phyloP scores from a whole-genome alignment of 2,113 vertebrate species.

The Theristicus caerulescens region DNA sequence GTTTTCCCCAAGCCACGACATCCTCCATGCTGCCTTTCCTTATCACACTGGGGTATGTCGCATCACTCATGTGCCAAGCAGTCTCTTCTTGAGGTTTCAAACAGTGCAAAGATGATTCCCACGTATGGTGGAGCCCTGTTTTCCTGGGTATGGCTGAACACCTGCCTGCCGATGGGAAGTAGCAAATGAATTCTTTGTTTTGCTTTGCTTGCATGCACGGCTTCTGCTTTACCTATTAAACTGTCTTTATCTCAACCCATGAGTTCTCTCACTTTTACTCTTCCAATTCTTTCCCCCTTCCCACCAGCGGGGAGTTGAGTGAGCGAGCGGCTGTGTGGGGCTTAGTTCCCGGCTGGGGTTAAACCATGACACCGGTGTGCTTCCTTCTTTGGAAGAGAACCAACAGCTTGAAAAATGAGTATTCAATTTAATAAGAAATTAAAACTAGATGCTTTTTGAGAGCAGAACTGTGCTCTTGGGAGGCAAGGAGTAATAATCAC shows the following conservation, averaged over 20 bases:
- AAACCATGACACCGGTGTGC: not conserved
- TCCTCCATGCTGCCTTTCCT: not conserved
- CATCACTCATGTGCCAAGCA: not conserved
- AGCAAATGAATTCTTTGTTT: too few relatives aligned
- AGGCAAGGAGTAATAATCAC: rapidly evolving
- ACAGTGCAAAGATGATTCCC: not conserved
- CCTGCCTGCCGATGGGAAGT: too few relatives aligned
- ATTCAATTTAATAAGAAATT: not conserved
- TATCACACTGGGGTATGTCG: rapidly evolving
- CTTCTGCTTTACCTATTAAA: too few relatives aligned
- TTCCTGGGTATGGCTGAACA: too few relatives aligned
- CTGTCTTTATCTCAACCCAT: too few relatives aligned
- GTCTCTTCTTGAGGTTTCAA: not conserved
- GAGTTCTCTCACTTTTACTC: too few relatives aligned
- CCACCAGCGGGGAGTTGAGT: too few relatives aligned
- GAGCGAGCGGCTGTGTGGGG: too few relatives aligned
- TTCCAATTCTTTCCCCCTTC: too few relatives aligned
- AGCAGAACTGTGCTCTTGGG: not conserved
- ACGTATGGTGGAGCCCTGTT: too few relatives aligned
- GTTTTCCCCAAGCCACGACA: not conserved
- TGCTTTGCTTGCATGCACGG: too few relatives aligned
- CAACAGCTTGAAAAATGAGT: not conserved
- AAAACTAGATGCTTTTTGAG: not conserved
- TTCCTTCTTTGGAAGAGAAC: not conserved
- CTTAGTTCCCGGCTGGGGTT: too few relatives aligned